phyloP scores from a whole-genome alignment of 2,113 vertebrate genomes.

The Dermatemys mawii region DNA sequence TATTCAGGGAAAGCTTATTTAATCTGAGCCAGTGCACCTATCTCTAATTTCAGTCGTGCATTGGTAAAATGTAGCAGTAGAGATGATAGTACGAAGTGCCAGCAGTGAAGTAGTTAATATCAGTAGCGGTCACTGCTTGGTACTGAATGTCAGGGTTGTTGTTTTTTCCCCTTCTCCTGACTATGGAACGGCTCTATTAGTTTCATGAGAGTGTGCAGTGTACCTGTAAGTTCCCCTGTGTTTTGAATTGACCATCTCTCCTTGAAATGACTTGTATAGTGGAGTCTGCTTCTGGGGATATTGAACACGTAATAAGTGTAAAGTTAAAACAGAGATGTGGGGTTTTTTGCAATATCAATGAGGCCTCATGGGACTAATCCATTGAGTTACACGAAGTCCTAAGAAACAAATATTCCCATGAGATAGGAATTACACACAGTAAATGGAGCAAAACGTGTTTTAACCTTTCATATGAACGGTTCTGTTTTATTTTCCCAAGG shows the following conservation, averaged over 20 bases:
- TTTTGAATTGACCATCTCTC: not conserved
- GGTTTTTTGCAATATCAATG: not conserved
- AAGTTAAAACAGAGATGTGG: not conserved
- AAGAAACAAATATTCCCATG: conserved; percentile 33
- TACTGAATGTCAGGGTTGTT: not conserved
- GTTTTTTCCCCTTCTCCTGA: not conserved
- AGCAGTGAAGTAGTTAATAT: not conserved
- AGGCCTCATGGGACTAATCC: conserved; percentile 25
- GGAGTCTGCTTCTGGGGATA: not conserved
- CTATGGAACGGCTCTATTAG: not conserved
- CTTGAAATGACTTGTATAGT: rapidly evolving
- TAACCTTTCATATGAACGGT: conserved; percentile 1
- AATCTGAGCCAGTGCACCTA: not conserved
- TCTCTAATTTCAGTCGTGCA: not conserved
- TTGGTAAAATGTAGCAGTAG: not conserved
- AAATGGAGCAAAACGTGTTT: conserved; percentile 26
- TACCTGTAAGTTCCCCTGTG: not conserved
- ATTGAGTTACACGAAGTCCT: not conserved
- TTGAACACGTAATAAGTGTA: not conserved
- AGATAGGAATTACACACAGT: conserved; percentile 21
- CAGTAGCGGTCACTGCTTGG: not conserved
- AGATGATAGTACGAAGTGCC: not conserved
- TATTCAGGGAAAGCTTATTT: not conserved
- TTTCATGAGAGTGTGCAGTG: not conserved
- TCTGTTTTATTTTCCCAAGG: conserved; percentile 14